Evolutionary conservation across 2,113 vertebrate genomes (phyloP).

Genomic region (Ceyx melanurus): DNA sequence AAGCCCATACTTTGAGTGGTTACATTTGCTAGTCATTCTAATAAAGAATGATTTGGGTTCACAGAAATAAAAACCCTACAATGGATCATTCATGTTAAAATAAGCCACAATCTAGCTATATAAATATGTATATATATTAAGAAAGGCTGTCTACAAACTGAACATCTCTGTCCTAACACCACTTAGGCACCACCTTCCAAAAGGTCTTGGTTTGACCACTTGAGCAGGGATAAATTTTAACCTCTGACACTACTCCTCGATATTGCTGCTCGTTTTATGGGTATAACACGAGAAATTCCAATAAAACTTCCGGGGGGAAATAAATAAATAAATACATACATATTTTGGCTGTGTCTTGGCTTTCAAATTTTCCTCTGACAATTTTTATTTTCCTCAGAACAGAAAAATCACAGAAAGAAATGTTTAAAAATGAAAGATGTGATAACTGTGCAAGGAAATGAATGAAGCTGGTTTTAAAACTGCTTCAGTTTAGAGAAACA

Average conservation of each 20-base stretch:
- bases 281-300: neutral
- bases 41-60: neutral
- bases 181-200: fast-evolving
- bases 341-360: neutral
- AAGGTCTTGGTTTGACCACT: neutral
- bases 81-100: neutral
- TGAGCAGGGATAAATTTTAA: neutral
- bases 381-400: neutral
- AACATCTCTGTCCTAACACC: neutral
- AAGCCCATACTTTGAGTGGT: neutral
- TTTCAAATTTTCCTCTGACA: neutral
- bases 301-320: neutral
- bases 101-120: neutral
- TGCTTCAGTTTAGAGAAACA: neutral
- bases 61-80: neutral
- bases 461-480: neutral
- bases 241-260: neutral
- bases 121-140: neutral
- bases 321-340: neutral
- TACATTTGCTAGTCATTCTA: neutral
- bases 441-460: neutral
- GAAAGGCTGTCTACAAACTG: neutral
- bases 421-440: neutral
- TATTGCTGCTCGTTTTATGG: neutral
- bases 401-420: neutral